Conservation (phyloP, 2,888 invertebrate species). For the Leucophenga montana region DNA sequence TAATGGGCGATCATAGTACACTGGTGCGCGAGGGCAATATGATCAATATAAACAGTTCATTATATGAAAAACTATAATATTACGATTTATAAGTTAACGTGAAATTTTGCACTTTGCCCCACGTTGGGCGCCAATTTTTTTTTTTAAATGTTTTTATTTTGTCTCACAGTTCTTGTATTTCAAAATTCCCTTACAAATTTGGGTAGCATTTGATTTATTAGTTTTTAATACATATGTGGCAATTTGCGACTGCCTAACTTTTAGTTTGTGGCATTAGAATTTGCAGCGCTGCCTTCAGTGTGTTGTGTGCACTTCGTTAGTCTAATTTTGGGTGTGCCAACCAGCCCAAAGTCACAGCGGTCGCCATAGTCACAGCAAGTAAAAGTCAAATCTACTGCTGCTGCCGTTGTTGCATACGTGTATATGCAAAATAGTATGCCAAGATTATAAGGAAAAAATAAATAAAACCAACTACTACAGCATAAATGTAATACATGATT, state of each 20-base stretch:
- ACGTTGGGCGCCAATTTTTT: too few species aligned
- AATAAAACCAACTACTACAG: neutral
- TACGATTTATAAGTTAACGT: too few species aligned
- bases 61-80: too few species aligned
- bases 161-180: neutral
- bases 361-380: constrained; percentile 21
- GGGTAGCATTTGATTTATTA: neutral
- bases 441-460: constrained; percentile 9
- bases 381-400: constrained; percentile 1
- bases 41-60: too few species aligned
- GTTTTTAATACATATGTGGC: too few species aligned
- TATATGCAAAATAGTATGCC: constrained; percentile 35
- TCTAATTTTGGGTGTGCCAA: constrained; percentile 55
- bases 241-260: neutral
- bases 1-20: too few species aligned
- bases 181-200: neutral
- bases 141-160: too few species aligned
- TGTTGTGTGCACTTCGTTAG: neutral
- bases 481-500: constrained; percentile 19
- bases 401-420: neutral
- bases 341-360: constrained; percentile 13
- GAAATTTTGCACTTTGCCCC: too few species aligned
- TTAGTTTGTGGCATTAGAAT: neutral
- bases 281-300: constrained; percentile 28
- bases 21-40: too few species aligned